phyloP scores from a whole-genome alignment of 2,888 invertebrate species.

The Ommatoiulus sabulosus region DNA sequence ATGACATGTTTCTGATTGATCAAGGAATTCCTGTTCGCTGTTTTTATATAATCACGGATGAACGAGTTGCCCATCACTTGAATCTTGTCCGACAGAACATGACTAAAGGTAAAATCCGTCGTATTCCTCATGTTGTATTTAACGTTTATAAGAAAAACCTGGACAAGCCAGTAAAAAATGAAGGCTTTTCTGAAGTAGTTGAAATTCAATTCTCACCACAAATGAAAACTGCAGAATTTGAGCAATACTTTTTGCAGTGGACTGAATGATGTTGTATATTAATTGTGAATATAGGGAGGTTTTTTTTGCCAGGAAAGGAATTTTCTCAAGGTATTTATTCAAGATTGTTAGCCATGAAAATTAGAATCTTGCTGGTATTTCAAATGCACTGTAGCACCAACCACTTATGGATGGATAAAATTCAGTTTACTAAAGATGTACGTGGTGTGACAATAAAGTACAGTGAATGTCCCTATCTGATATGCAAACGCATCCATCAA shows the following conservation, averaged over 20 bases:
- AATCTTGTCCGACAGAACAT: slow-evolving; percentile 39
- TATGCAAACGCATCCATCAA: no score
- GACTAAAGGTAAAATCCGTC: slow-evolving; percentile 40
- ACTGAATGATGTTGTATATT: background rate
- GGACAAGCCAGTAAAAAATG: slow-evolving; percentile 14
- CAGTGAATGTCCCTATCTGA: no score
- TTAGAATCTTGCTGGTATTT: no score
- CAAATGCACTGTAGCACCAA: background rate
- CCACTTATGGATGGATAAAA: background rate
- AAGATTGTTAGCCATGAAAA: no score
- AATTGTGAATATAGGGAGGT: background rate
- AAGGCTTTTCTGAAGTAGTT: slow-evolving; percentile 41
- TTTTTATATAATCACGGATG: slow-evolving; percentile 31
- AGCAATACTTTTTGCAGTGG: slow-evolving; percentile 39
- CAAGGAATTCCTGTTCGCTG: slow-evolving; percentile 41
- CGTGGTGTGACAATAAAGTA: no score
- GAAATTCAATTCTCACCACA: slow-evolving; percentile 14
- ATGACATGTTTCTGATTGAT: background rate
- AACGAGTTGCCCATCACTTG: slow-evolving; percentile 45
- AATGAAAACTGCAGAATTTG: background rate
- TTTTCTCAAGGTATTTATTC: background rate
- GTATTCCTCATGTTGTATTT: slow-evolving; percentile 28
- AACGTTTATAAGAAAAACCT: slow-evolving; percentile 38
- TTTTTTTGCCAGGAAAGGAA: background rate
- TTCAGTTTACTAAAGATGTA: no score